Evolutionary conservation across 2,797 vertebrate species (phyloP).

Genomic region (Buphagus erythrorhynchus): DNA sequence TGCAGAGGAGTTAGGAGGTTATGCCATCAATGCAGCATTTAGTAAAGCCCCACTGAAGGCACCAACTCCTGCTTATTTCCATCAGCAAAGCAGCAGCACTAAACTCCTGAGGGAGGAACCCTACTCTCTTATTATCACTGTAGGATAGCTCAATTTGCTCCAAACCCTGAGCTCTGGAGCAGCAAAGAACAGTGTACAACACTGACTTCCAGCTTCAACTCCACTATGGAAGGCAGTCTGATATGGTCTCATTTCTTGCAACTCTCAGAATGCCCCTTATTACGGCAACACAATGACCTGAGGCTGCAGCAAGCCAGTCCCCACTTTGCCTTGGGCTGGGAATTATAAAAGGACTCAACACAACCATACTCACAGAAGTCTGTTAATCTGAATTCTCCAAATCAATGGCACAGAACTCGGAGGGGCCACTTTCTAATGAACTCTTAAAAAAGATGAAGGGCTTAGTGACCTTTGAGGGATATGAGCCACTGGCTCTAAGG

Average conservation of each 20-base stretch:
- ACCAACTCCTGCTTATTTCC: background rate
- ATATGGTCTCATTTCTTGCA: background rate
- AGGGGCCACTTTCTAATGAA: background rate
- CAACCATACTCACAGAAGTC: background rate
- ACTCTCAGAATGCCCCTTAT: background rate
- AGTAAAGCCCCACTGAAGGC: background rate
- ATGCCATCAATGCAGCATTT: background rate
- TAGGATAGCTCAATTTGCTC: background rate
- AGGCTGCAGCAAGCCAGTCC: background rate
- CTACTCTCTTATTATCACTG: background rate
- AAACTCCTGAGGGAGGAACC: background rate
- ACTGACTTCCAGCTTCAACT: background rate
- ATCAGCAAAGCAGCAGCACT: background rate
- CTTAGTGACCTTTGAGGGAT: background rate
- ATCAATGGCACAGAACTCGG: background rate
- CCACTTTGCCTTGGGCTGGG: background rate
- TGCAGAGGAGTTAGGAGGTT: background rate
- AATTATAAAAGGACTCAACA: background rate
- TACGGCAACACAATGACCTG: fast-evolving
- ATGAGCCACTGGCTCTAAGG: background rate
- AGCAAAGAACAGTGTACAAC: background rate
- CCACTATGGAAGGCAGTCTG: background rate
- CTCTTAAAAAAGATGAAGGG: background rate
- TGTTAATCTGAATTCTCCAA: background rate
- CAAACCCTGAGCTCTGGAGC: background rate